These are phyloP conservation scores for Enteromius viviparus DNA, from an alignment of 2,797 vertebrate species.

Conservation along the genomic window DNA sequence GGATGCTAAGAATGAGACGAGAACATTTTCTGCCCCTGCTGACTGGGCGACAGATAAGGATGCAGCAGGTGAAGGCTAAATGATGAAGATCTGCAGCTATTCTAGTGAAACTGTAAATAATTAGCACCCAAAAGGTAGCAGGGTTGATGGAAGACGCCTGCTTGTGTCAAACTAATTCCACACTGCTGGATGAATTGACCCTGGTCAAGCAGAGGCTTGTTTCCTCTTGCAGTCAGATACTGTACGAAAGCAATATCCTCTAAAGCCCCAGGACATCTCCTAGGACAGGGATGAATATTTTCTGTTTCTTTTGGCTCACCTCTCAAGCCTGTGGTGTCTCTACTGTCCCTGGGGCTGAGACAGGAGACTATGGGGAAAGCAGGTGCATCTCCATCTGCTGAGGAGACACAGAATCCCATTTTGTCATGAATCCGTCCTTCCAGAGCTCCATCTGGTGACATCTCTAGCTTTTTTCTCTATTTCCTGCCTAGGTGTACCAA, in stretches of 20 bases:
- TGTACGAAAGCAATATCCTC: slow-evolving; percentile 26
- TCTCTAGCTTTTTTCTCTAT: slow-evolving; percentile 23
- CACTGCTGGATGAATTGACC: slow-evolving; percentile 16
- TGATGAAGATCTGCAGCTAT: slow-evolving; percentile 39
- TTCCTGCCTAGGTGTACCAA: slow-evolving; percentile 32
- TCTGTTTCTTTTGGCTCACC: slow-evolving; percentile 23
- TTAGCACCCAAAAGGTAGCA: slow-evolving; percentile 44
- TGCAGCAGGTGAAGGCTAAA: slow-evolving; percentile 18
- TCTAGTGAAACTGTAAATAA: slow-evolving; percentile 55
- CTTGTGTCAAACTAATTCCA: slow-evolving; percentile 54
- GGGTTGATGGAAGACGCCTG: slow-evolving; percentile 40
- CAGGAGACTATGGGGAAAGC: slow-evolving; percentile 24
- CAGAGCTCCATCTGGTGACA: slow-evolving; percentile 51
- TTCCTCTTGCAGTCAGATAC: slow-evolving; percentile 21
- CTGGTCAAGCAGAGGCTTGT: slow-evolving; percentile 14
- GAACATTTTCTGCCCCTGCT: slow-evolving; percentile 31
- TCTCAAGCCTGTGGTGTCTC: slow-evolving; percentile 4
- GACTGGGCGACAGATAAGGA: slow-evolving; percentile 36
- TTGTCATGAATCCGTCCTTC: slow-evolving; percentile 40
- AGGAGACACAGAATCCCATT: slow-evolving; percentile 40
- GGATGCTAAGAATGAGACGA: slow-evolving; percentile 36
- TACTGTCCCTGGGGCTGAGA: slow-evolving; percentile 37
- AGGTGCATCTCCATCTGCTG: slow-evolving; percentile 52
- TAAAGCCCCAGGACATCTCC: slow-evolving; percentile 8
- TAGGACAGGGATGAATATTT: slow-evolving; percentile 18